These are phyloP conservation scores for Dendrocincla fuliginosa DNA, from an alignment of 2,797 vertebrate genomes.

Conservation along the genomic window DNA sequence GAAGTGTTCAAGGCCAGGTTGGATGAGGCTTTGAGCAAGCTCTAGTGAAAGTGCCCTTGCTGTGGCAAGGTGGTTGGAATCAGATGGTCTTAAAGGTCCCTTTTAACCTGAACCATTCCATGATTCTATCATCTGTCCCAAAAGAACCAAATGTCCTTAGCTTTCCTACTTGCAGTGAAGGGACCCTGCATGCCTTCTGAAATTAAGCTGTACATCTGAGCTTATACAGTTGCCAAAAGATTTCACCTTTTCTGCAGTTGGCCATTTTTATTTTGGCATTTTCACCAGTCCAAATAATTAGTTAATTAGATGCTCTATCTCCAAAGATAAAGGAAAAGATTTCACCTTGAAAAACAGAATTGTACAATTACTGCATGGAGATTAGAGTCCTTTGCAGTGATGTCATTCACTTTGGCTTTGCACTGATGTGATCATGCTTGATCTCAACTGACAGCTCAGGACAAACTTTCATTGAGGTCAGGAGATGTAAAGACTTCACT, in stretches of 20 bases:
- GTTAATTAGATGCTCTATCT: conserved; percentile 30
- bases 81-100: background rate
- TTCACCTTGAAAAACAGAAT: conserved; percentile 51
- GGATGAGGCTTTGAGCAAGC: background rate
- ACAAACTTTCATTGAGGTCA: conserved; percentile 13
- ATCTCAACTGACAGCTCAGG: conserved; percentile 20
- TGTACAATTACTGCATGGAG: conserved; percentile 29
- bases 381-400: conserved; percentile 46
- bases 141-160: background rate
- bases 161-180: background rate
- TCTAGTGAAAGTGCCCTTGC: background rate
- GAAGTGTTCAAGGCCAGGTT: background rate
- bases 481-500: background rate
- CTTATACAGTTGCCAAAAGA: conserved; percentile 7
- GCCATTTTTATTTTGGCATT: conserved; percentile 34
- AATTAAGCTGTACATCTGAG: conserved; percentile 3
- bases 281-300: conserved; percentile 28
- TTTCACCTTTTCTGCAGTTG: background rate
- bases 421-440: conserved; percentile 5
- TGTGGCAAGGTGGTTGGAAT: background rate
- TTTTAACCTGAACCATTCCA: background rate
- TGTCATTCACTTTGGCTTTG: conserved; percentile 41
- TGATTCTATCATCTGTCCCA: background rate
- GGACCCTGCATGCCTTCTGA: background rate
- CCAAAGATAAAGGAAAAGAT: conserved; percentile 45